A percentile compares a stretch with the other conserved stretches of the same genome.
Conservation (phyloP, 2,888 invertebrate species). For the Yponomeuta cagnagella region DNA sequence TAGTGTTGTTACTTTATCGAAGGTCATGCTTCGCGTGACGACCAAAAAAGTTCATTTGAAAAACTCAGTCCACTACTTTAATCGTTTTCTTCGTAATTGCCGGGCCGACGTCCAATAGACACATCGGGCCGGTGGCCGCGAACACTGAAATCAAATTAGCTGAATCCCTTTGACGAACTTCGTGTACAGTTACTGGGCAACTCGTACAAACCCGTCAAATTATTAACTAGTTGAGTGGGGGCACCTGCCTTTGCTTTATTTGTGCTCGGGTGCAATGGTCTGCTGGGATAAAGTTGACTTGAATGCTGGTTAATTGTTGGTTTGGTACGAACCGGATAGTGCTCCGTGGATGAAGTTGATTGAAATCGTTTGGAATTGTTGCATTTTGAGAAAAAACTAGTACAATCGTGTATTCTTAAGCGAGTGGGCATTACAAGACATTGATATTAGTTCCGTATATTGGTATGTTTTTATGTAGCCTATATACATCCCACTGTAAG, state of each 20-base stretch:
- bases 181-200: slow-evolving; percentile 36
- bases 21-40: no score
- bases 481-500: no score
- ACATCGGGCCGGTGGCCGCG: slow-evolving; percentile 36
- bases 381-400: no score
- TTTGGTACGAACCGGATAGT: background rate
- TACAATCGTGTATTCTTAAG: no score
- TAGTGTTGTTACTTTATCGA: no score
- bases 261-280: background rate
- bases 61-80: background rate
- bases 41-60: background rate
- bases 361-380: no score
- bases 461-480: no score
- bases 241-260: slow-evolving; percentile 3
- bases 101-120: slow-evolving; percentile 15
- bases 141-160: slow-evolving; percentile 58
- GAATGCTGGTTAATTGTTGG: background rate
- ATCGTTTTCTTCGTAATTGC: background rate
- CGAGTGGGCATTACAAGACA: no score
- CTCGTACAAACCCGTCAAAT: slow-evolving; percentile 36
- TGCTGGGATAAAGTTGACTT: background rate
- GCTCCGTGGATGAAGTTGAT: no score
- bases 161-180: slow-evolving; percentile 52
- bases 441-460: no score
- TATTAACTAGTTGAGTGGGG: slow-evolving; percentile 28